Base-by-base conservation (phyloP, 2,888 invertebrate species). In the Dasysyrphus albostriatus region DNA sequence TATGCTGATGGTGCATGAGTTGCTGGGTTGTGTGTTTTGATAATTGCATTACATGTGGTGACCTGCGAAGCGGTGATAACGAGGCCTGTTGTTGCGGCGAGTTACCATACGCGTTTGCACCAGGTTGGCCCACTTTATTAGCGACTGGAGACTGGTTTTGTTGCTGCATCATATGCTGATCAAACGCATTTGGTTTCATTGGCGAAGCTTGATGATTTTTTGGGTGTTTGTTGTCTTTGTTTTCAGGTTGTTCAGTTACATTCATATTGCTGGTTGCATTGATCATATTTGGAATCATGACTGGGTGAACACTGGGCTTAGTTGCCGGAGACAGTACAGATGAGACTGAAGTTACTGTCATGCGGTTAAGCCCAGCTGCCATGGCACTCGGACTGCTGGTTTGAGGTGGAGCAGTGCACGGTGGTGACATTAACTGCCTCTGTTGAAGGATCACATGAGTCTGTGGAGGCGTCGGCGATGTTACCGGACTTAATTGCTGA, bases 401-500 rank as follows among this genome's bases (percentile, higher is more conserved):
- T 32, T 83, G 83, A 5, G 83, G 56, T 9, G 79, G 67, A 19
- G 75, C 79, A 5, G 78, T 67, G 44, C 32, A 83, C 7, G 88
- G 77, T 8, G 88, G 58, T 9, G 89, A 89, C 89, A 67, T 88
- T 73, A 44, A 61, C 12, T 61, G 88, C 12, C 65, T 87, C 39
- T 79, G 88, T 56, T 77, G 89, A 61, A 75, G 88, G 67, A 88
- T 89, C 88, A 84, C 84, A 32, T 83, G 88, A 72, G 73, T 85
- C 77, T 84, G 89, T 74, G 81, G 83, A 70, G 59, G 74, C 92
- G 89, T 93, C 93, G 44, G 93, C 90, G 39, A 90, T 89, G 88
- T 92, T 92, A 70, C 91, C 0, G 93, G 90, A 89, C 92, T 93
- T 3, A 93, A 92, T 61, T 94, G 91, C 49, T 92, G 90, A 63